Percentiles rank a stretch among this genome's conserved stretches.
phyloP scores from a whole-genome alignment of 2,888 invertebrate species.

The Diachrysia chrysitis region DNA sequence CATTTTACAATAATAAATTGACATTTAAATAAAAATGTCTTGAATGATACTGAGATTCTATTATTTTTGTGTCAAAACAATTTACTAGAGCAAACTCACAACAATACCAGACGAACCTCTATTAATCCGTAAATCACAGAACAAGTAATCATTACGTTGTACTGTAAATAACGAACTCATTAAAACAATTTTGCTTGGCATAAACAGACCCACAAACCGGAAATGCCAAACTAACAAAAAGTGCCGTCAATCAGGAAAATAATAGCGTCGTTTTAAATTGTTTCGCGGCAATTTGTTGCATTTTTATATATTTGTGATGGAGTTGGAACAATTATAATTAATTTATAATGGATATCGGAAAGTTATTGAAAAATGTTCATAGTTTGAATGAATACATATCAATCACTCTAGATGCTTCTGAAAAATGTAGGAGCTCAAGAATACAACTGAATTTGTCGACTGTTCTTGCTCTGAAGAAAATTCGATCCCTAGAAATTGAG shows the following conservation, averaged over 20 bases:
- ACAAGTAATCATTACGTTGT: too few relatives aligned
- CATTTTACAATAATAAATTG: background rate
- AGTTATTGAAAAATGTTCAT: conserved; percentile 66
- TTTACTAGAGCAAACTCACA: too few relatives aligned
- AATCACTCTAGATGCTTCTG: conserved; percentile 65
- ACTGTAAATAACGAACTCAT: too few relatives aligned
- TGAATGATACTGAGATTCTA: too few relatives aligned
- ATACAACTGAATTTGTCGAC: conserved; percentile 74
- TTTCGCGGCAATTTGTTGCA: conserved; percentile 61
- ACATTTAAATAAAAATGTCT: background rate
- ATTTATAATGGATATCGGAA: conserved; percentile 71
- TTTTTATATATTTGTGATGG: conserved; percentile 32
- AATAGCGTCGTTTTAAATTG: conserved; percentile 59
- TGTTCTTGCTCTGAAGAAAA: conserved; percentile 73
- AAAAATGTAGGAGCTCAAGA: conserved; percentile 61
- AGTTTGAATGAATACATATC: conserved; percentile 72
- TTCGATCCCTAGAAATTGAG: conserved; percentile 76
- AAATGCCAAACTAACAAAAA: conserved; percentile 39
- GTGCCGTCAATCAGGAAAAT: conserved; percentile 24
- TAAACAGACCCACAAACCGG: conserved; percentile 23
- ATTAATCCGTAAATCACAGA: too few relatives aligned
- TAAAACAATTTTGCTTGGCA: background rate
- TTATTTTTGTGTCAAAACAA: background rate
- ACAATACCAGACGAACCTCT: too few relatives aligned
- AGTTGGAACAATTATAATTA: conserved; percentile 11